Conservation (phyloP, 1,140 invertebrate species). For the Lepidotrigona ventralis region DNA sequence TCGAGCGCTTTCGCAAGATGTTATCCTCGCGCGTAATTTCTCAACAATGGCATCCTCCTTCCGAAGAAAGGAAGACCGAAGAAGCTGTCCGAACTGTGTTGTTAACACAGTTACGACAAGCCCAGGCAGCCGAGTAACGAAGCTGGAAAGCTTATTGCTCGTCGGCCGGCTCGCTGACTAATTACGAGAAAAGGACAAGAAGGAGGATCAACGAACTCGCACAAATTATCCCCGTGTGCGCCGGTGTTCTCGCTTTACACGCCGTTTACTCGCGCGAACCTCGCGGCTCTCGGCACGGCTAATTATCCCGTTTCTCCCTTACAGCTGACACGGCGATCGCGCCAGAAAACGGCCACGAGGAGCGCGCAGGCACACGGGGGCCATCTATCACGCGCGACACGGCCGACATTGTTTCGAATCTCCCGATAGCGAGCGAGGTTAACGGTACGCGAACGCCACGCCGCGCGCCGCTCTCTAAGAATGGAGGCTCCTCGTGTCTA, state of each 20-base stretch:
- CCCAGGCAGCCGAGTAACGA: not conserved
- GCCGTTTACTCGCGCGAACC: conserved; percentile 26
- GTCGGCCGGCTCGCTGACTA: conserved; percentile 8
- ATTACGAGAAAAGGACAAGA: conserved; percentile 35
- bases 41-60: not conserved
- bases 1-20: not conserved
- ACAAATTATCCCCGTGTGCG: conserved; percentile 37
- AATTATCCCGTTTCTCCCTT: conserved; percentile 45
- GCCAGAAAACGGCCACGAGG: conserved; percentile 29
- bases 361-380: conserved; percentile 3
- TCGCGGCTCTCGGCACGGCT: conserved; percentile 3
- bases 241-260: conserved; percentile 32
- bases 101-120: not conserved
- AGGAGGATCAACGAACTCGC: conserved; percentile 23
- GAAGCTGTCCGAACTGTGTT: not conserved
- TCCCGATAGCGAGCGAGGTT: conserved; percentile 41
- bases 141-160: conserved; percentile 2
- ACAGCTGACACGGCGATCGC: conserved; percentile 25
- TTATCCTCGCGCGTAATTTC: not conserved
- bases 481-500: conserved; percentile 6
- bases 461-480: conserved; percentile 12
- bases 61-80: not conserved
- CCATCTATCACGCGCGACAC: conserved; percentile 59
- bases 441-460: conserved; percentile 44
- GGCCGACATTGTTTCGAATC: conserved; percentile 63